These are phyloP conservation scores for Hydrolagus affinis DNA, from an alignment of 2,113 vertebrate species.

Conservation along the genomic window DNA sequence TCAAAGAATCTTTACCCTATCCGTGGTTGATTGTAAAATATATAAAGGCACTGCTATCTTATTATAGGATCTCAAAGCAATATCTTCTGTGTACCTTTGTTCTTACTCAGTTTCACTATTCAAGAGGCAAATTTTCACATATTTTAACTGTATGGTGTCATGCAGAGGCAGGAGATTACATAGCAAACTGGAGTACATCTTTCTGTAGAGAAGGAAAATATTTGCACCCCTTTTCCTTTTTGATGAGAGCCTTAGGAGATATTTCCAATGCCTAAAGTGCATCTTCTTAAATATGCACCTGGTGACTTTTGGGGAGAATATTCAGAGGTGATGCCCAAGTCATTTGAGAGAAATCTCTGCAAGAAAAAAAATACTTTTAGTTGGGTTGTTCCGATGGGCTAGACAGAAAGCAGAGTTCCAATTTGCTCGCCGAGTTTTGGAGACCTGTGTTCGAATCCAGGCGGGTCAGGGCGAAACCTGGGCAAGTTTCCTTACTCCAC, in stretches of 20 bases:
- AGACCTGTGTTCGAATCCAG: no score
- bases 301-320: not conserved
- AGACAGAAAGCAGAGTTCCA: no score
- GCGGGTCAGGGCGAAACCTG: no score
- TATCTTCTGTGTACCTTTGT: conserved; percentile 32
- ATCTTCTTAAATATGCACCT: not conserved
- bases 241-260: not conserved
- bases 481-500: no score
- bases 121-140: not conserved
- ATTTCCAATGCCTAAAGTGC: not conserved
- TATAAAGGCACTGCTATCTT: conserved; percentile 25
- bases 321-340: not conserved
- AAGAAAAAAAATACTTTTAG: no score
- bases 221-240: no score
- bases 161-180: conserved; percentile 10
- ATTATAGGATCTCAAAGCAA: conserved; percentile 32
- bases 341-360: not conserved
- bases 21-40: conserved; percentile 27
- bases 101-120: conserved; percentile 2
- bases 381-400: no score
- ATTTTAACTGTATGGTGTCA: conserved; percentile 28
- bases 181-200: conserved; percentile 1
- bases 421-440: no score
- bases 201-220: conserved; percentile 13
- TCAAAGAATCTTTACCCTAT: conserved; percentile 7